Conservation (phyloP, 2,113 vertebrate genomes). For the Engraulis encrasicolus region DNA sequence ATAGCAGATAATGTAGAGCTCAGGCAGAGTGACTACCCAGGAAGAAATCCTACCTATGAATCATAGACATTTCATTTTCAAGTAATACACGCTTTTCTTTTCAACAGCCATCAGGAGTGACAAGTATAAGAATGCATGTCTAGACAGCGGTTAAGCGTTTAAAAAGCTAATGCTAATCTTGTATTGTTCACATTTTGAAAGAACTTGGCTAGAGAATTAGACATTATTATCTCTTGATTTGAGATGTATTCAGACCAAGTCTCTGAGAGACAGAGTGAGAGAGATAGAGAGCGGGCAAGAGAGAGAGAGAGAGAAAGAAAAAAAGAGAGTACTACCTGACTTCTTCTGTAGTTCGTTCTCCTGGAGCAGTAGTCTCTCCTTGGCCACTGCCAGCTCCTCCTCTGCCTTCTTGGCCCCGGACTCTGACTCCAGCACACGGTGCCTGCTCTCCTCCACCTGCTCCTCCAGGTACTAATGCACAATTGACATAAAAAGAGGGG, state of each 20-base stretch:
- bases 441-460: slow-evolving; percentile 79
- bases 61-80: neutral
- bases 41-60: neutral
- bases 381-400: slow-evolving; percentile 83
- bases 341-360: slow-evolving; percentile 79
- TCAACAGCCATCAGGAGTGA: neutral
- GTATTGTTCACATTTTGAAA: too few relatives aligned
- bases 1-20: neutral
- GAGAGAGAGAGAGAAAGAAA: neutral
- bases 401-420: slow-evolving; percentile 74
- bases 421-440: slow-evolving; percentile 79
- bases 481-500: too few relatives aligned
- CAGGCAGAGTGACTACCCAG: neutral
- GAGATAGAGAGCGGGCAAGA: too few relatives aligned
- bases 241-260: too few relatives aligned
- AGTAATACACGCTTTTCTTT: neutral
- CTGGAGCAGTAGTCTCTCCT: slow-evolving; percentile 81
- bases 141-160: too few relatives aligned
- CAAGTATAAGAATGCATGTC: too few relatives aligned
- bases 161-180: too few relatives aligned
- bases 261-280: neutral
- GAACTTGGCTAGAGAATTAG: too few relatives aligned
- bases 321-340: slow-evolving; percentile 75
- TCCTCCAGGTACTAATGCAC: slow-evolving; percentile 86
- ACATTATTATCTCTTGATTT: too few relatives aligned